A percentile compares a stretch with the other conserved stretches of the same genome.
Conservation (phyloP, 2,888 invertebrate species). For the Oxystoma pomonae region DNA sequence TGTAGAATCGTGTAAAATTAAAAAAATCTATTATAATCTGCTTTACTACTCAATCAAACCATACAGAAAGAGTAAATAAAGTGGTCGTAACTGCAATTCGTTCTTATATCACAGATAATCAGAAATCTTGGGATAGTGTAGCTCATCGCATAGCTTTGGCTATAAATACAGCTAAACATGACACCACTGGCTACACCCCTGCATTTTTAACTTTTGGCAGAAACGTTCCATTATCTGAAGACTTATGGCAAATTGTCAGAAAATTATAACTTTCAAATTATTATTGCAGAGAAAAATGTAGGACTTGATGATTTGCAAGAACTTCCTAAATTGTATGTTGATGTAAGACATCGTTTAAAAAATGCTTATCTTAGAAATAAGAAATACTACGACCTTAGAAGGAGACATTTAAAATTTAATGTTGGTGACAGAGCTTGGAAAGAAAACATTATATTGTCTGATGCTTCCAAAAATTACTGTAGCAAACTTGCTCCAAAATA, state of each 20-base stretch:
- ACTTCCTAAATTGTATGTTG: constrained; percentile 17
- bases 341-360: constrained; percentile 16
- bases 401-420: constrained; percentile 18
- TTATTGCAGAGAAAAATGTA: constrained; percentile 12
- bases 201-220: constrained; percentile 22
- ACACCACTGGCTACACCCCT: constrained; percentile 18
- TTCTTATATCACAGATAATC: constrained; percentile 18
- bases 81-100: constrained; percentile 33
- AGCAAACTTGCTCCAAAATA: constrained; percentile 26
- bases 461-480: constrained; percentile 20
- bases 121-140: constrained; percentile 18
- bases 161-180: constrained; percentile 17
- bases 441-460: constrained; percentile 22
- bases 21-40: constrained; percentile 27
- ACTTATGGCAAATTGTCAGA: constrained; percentile 22
- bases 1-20: constrained; percentile 20
- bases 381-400: constrained; percentile 25
- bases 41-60: constrained; percentile 38
- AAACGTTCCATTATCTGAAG: constrained; percentile 20
- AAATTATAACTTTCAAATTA: constrained; percentile 10
- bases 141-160: constrained; percentile 21
- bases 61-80: constrained; percentile 36
- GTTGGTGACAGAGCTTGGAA: constrained; percentile 27
- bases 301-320: constrained; percentile 13
- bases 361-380: constrained; percentile 17